phyloP scores from a whole-genome alignment of 2,888 invertebrate species.

The Macaria liturata region DNA sequence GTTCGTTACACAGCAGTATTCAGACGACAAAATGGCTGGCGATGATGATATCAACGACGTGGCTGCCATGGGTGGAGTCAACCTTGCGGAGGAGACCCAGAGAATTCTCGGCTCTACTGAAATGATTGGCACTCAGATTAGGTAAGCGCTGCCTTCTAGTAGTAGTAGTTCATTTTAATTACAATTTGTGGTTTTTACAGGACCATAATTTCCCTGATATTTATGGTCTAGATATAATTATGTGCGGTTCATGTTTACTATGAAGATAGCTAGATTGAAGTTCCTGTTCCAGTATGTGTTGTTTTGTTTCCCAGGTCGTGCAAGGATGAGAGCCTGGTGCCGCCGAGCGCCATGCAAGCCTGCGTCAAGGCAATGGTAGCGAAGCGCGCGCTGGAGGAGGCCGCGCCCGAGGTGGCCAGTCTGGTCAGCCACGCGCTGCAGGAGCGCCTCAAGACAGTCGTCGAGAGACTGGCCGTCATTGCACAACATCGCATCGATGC shows the following conservation, averaged over 20 bases:
- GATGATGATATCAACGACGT: constrained; percentile 99
- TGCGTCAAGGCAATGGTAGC: constrained; percentile 90
- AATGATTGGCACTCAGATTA: constrained; percentile 93
- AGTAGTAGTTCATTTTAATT: too few relatives aligned
- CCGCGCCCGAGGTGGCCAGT: constrained; percentile 92
- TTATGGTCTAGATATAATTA: too few relatives aligned
- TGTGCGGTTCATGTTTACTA: too few relatives aligned
- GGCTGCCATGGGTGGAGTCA: constrained; percentile 99
- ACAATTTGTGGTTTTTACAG: too few relatives aligned
- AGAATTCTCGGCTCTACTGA: constrained; percentile 96
- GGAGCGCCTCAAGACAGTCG: constrained; percentile 94
- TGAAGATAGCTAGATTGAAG: too few relatives aligned
- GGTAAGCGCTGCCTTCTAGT: too few relatives aligned
- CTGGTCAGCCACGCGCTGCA: constrained; percentile 97
- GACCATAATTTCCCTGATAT: too few relatives aligned
- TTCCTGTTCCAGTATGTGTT: too few relatives aligned
- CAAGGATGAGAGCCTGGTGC: constrained; percentile 95
- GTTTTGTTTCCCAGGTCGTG: constrained; percentile 84
- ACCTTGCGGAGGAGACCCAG: constrained; percentile 97
- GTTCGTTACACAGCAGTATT: constrained; percentile 59
- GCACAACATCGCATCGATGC: constrained; percentile 97
- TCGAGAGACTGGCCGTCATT: constrained; percentile 95
- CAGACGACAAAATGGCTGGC: constrained; percentile 85
- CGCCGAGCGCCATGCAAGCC: constrained; percentile 89
- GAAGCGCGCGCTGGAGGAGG: constrained; percentile 92